phyloP scores from a whole-genome alignment of 2,888 invertebrate genomes.

The Petrolisthes manimaculis region DNA sequence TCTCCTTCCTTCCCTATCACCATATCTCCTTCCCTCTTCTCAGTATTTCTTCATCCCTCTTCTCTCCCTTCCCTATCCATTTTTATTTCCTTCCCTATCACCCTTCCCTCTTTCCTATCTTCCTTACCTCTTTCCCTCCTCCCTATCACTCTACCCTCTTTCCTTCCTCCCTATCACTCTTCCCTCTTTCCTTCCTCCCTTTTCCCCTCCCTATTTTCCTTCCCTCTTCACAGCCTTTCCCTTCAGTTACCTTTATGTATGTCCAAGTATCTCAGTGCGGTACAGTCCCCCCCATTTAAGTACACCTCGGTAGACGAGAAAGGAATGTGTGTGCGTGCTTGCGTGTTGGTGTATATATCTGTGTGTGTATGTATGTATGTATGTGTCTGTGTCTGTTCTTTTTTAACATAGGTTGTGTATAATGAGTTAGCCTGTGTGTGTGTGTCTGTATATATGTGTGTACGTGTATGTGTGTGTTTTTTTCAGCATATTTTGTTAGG shows the following conservation, averaged over 20 bases:
- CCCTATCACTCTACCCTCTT: background rate
- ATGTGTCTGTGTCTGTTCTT: background rate
- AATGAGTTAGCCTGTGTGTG: background rate
- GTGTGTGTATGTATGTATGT: background rate
- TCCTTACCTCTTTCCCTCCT: too few species aligned
- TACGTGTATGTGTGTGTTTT: slow-evolving; percentile 9
- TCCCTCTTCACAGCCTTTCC: background rate
- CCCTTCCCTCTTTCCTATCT: too few species aligned
- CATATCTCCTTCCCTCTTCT: too few species aligned
- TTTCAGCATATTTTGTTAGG: background rate
- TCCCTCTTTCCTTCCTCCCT: background rate
- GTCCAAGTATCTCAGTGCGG: background rate
- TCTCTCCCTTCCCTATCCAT: too few species aligned
- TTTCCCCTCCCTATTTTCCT: background rate
- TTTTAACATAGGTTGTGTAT: background rate
- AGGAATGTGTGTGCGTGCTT: background rate
- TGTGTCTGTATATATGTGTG: background rate
- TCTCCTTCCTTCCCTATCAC: too few species aligned
- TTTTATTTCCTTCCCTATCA: too few species aligned
- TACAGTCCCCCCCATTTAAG: background rate
- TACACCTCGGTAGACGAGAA: background rate
- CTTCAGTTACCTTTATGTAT: background rate
- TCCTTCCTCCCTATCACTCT: background rate
- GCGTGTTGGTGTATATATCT: background rate
- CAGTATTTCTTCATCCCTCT: too few species aligned